Conservation (phyloP, 2,797 vertebrate species). For the Neostethus bicornis region DNA sequence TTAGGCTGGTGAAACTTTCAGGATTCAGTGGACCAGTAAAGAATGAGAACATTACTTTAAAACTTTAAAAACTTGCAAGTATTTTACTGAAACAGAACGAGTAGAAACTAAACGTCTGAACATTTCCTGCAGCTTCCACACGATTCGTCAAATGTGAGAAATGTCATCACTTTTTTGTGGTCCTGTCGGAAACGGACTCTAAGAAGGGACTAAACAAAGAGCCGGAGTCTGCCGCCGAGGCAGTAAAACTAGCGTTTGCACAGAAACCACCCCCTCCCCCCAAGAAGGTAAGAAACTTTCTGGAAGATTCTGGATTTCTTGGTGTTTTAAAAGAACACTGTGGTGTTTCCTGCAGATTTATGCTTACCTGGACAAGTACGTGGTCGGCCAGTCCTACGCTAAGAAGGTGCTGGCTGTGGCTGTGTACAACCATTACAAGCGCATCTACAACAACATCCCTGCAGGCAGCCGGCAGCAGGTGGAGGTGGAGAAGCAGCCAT, state of each 20-base stretch:
- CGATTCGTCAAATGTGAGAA: slow-evolving; percentile 99
- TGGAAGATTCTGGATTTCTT: background rate
- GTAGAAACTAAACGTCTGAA: too few species aligned
- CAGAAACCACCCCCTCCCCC: slow-evolving; percentile 97
- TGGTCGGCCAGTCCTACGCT: slow-evolving; percentile 96
- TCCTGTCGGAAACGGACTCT: slow-evolving; percentile 95
- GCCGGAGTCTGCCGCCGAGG: slow-evolving; percentile 93
- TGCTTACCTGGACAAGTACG: slow-evolving; percentile 97
- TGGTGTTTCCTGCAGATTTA: slow-evolving; percentile 83
- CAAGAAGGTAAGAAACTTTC: slow-evolving; percentile 89
- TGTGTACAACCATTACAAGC: slow-evolving; percentile 99
- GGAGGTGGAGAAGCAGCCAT: slow-evolving; percentile 92
- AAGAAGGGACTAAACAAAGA: slow-evolving; percentile 96
- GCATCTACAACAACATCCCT: slow-evolving; percentile 98
- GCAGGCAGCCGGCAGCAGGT: slow-evolving; percentile 88
- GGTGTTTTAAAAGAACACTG: background rate
- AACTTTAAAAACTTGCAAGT: too few species aligned
- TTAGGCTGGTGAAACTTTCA: too few species aligned
- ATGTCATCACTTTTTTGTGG: slow-evolving; percentile 98
- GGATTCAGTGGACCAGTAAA: too few species aligned
- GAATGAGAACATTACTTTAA: too few species aligned
- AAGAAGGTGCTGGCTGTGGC: slow-evolving; percentile 98
- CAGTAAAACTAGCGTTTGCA: slow-evolving; percentile 93
- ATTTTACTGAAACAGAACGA: too few species aligned
- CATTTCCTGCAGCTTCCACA: slow-evolving; percentile 86